Conservation (phyloP, 2,888 invertebrate genomes). For the Latrodectus hesperus region DNA sequence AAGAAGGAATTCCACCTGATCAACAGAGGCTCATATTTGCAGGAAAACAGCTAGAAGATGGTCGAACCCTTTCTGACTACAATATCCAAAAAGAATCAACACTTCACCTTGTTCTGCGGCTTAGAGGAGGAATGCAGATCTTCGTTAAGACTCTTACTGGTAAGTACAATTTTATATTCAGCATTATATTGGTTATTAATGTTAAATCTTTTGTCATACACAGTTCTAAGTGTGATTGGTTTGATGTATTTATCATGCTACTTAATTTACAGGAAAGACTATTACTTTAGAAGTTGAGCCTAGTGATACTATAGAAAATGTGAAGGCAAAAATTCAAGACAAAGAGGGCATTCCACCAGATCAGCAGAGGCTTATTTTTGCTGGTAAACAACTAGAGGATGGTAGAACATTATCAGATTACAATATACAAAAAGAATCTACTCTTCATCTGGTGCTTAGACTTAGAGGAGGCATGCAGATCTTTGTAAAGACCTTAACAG, state of each 20-base stretch:
- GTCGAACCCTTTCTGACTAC: conserved; percentile 80
- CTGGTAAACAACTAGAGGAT: conserved; percentile 81
- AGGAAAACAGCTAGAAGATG: conserved; percentile 81
- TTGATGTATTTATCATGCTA: not conserved
- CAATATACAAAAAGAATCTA: conserved; percentile 79
- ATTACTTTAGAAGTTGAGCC: conserved; percentile 94
- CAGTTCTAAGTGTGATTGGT: not conserved
- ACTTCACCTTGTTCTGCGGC: conserved; percentile 75
- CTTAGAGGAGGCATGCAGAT: conserved; percentile 81
- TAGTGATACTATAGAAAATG: conserved; percentile 95
- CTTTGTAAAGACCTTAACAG: conserved; percentile 94
- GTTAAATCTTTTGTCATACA: not conserved
- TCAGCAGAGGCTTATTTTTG: conserved; percentile 86
- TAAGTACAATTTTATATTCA: conserved; percentile 77
- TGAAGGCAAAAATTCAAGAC: conserved; percentile 93
- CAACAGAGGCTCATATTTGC: conserved; percentile 86
- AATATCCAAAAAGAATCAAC: conserved; percentile 79
- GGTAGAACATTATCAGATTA: conserved; percentile 80
- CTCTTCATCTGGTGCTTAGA: conserved; percentile 76
- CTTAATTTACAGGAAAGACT: conserved; percentile 87
- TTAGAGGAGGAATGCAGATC: conserved; percentile 78
- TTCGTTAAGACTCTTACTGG: conserved; percentile 92
- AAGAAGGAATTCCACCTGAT: conserved; percentile 93
- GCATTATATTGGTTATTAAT: not conserved
- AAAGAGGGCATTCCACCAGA: conserved; percentile 94